These are phyloP conservation scores for Cataglyphis altisquamis DNA, from an alignment of 2,888 invertebrate species.

Conservation along the genomic window DNA sequence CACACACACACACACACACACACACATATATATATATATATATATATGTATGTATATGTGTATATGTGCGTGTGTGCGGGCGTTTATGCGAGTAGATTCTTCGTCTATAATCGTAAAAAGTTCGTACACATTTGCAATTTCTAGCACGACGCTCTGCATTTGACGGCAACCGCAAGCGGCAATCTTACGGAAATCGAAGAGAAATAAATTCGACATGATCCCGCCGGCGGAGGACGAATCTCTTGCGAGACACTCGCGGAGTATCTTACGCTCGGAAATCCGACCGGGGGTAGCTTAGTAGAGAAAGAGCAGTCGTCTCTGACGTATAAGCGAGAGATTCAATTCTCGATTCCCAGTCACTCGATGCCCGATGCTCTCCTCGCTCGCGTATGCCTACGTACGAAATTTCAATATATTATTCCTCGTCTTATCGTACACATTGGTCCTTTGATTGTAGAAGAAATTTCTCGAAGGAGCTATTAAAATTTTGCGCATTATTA, in stretches of 20 bases:
- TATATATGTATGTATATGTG: too few relatives aligned
- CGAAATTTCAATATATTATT: neutral
- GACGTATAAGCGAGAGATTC: neutral
- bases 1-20: neutral
- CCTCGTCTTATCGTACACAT: neutral
- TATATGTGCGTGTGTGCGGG: neutral
- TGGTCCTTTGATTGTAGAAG: neutral
- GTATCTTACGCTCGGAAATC: neutral
- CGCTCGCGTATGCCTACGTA: neutral
- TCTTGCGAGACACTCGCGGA: neutral
- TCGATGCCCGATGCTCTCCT: neutral
- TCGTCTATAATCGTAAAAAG: constrained; percentile 62
- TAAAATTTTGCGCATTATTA: neutral
- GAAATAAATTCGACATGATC: constrained; percentile 7
- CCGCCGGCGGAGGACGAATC: neutral
- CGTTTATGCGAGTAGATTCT: constrained; percentile 11
- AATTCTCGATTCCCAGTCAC: neutral
- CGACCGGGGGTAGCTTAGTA: neutral
- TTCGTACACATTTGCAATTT: constrained; percentile 63
- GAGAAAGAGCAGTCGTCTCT: neutral
- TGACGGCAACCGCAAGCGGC: constrained; percentile 28
- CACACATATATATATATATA: too few relatives aligned
- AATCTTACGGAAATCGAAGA: neutral
- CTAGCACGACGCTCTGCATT: constrained; percentile 46
- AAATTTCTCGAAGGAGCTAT: neutral